phyloP scores from a whole-genome alignment of 2,888 invertebrate genomes.

The Meliscaeva auricollis region DNA sequence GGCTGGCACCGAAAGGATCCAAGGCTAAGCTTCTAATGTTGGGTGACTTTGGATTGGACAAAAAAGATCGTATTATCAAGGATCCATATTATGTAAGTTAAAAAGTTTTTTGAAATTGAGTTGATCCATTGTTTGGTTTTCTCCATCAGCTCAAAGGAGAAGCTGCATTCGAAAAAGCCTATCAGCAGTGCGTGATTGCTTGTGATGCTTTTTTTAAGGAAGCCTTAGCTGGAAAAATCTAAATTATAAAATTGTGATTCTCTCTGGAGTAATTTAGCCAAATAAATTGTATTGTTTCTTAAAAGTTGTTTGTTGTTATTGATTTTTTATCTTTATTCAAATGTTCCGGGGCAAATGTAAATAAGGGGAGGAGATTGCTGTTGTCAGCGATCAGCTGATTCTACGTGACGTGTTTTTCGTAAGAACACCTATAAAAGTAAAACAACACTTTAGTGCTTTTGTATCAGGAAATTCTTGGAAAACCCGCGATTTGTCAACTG shows the following conservation, averaged over 20 bases:
- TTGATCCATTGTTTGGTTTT: too few relatives aligned
- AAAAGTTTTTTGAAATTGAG: neutral
- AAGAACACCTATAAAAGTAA: too few relatives aligned
- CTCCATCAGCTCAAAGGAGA: slow-evolving; percentile 88
- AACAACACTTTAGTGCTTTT: too few relatives aligned
- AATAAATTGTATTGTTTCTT: slow-evolving; percentile 49
- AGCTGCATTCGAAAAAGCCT: slow-evolving; percentile 91
- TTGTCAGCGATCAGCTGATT: slow-evolving; percentile 16
- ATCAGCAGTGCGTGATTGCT: slow-evolving; percentile 89
- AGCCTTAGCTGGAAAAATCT: slow-evolving; percentile 77
- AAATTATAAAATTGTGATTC: slow-evolving; percentile 44
- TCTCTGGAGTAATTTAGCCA: slow-evolving; percentile 45
- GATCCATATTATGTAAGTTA: slow-evolving; percentile 95
- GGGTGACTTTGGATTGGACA: slow-evolving; percentile 93
- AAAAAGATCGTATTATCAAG: slow-evolving; percentile 91
- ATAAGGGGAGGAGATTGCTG: neutral
- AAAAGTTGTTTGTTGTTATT: slow-evolving; percentile 3
- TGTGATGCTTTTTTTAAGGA: slow-evolving; percentile 87
- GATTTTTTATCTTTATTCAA: neutral
- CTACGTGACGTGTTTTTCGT: neutral
- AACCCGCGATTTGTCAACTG: too few relatives aligned
- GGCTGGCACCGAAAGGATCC: slow-evolving; percentile 86
- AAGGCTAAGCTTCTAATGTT: slow-evolving; percentile 91
- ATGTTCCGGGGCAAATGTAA: neutral
- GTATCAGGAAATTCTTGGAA: neutral